These are phyloP conservation scores for Dryocosmus kuriphilus DNA, from an alignment of 2,888 invertebrate genomes.

Conservation along the genomic window DNA sequence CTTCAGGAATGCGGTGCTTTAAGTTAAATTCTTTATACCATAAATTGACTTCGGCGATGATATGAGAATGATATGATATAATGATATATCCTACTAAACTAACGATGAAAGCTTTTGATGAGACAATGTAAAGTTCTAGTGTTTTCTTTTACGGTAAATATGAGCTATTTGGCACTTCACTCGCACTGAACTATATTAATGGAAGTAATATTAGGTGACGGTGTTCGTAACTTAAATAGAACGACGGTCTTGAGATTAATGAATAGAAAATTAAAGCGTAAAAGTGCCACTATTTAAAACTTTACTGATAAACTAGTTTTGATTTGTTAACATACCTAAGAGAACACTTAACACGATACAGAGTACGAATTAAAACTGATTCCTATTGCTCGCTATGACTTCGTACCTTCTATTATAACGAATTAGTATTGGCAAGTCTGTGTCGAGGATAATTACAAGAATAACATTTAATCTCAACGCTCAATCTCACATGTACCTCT, in stretches of 20 bases:
- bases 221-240: slow-evolving; percentile 13
- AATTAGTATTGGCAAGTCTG: slow-evolving; percentile 37
- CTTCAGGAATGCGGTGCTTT: slow-evolving; percentile 47
- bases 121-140: slow-evolving; percentile 11
- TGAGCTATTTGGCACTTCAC: slow-evolving; percentile 59
- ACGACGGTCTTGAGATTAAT: slow-evolving; percentile 33
- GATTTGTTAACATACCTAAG: slow-evolving; percentile 37
- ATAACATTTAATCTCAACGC: slow-evolving; percentile 24
- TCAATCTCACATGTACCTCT: neutral
- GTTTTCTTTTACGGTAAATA: slow-evolving; percentile 22
- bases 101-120: slow-evolving; percentile 25
- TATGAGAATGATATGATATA: slow-evolving; percentile 36
- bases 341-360: slow-evolving; percentile 25
- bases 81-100: slow-evolving; percentile 30
- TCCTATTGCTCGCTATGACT: slow-evolving; percentile 13
- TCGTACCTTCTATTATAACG: slow-evolving; percentile 39
- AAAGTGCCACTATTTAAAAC: slow-evolving; percentile 42
- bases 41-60: slow-evolving; percentile 22
- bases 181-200: slow-evolving; percentile 46
- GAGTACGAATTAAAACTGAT: slow-evolving; percentile 33
- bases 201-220: slow-evolving; percentile 30
- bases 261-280: slow-evolving; percentile 37
- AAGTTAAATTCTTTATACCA: slow-evolving; percentile 41
- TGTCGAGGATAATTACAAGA: slow-evolving; percentile 32
- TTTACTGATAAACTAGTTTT: slow-evolving; percentile 37